Conservation (phyloP, 2,797 vertebrate species). For the Delichon dasypus region DNA sequence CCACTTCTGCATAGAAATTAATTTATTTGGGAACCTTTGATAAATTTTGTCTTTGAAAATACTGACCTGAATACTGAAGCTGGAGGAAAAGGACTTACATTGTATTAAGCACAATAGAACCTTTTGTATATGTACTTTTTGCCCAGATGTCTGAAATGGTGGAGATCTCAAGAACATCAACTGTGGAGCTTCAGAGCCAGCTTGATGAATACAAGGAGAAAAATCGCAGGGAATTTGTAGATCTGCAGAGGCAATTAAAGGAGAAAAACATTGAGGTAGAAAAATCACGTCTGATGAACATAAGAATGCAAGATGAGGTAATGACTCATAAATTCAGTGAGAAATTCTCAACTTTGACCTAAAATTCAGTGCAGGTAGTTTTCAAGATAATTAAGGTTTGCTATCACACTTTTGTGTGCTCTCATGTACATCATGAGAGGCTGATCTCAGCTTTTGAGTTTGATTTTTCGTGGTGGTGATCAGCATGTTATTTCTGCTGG, state of each 20-base stretch:
- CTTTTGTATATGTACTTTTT: neutral
- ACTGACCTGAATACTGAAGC: neutral
- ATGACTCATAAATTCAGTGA: neutral
- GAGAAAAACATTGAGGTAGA: conserved; percentile 88
- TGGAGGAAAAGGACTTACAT: neutral
- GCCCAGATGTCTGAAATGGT: conserved; percentile 89
- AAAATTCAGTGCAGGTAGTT: neutral
- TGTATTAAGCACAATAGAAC: neutral
- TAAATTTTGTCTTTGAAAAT: neutral
- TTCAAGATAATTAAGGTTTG: neutral
- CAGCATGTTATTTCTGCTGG: neutral
- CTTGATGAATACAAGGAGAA: conserved; percentile 93
- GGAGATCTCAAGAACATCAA: conserved; percentile 85
- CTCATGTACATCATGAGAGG: neutral
- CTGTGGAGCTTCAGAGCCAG: conserved; percentile 91
- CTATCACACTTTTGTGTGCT: accelerated
- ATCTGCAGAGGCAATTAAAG: conserved; percentile 88
- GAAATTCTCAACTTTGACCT: neutral
- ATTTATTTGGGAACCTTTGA: neutral
- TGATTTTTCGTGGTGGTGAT: neutral
- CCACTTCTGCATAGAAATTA: neutral
- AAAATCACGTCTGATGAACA: conserved; percentile 75
- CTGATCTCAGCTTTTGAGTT: neutral
- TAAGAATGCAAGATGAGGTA: conserved; percentile 91
- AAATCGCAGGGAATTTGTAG: conserved; percentile 85